A percentile compares a stretch with the other conserved stretches of the same genome.
Evolutionary conservation across 2,888 invertebrate species (phyloP).

Genomic region (Leptinotarsa peninsularis): DNA sequence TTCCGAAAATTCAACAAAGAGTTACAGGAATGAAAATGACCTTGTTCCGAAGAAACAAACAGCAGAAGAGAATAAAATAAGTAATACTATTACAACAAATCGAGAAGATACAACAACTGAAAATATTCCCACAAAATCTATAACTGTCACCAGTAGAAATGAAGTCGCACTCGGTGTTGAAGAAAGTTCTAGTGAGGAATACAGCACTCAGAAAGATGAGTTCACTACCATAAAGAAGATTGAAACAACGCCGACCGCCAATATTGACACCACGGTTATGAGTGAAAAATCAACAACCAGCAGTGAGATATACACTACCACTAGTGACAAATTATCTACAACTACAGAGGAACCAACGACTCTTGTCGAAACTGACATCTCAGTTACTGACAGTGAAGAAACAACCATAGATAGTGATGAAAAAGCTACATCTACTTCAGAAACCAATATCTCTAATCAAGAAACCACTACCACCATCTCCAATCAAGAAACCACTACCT

Average conservation of each 20-base stretch:
- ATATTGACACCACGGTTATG: conserved; percentile 12
- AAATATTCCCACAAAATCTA: neutral
- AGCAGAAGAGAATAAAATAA: conserved; percentile 59
- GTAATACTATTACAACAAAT: conserved; percentile 50
- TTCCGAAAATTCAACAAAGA: conserved; percentile 41
- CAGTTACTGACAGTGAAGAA: neutral
- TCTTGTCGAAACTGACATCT: neutral
- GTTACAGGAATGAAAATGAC: conserved; percentile 37
- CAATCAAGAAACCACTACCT: conserved; percentile 26
- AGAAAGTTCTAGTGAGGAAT: neutral
- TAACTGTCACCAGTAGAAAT: neutral
- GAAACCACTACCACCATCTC: conserved; percentile 24
- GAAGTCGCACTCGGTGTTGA: neutral
- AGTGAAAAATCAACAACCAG: neutral
- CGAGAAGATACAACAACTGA: conserved; percentile 51
- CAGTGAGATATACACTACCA: neutral
- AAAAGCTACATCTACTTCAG: conserved; percentile 28
- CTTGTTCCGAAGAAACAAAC: conserved; percentile 37
- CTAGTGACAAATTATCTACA: neutral
- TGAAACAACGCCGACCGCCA: neutral
- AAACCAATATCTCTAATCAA: conserved; percentile 4
- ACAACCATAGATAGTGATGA: conserved; percentile 29
- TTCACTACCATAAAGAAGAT: neutral
- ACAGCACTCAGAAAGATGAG: neutral
- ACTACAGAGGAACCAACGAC: conserved; percentile 14